Evolutionary conservation across 2,888 invertebrate genomes (phyloP).

Genomic region (Scrobipalpa costella): DNA sequence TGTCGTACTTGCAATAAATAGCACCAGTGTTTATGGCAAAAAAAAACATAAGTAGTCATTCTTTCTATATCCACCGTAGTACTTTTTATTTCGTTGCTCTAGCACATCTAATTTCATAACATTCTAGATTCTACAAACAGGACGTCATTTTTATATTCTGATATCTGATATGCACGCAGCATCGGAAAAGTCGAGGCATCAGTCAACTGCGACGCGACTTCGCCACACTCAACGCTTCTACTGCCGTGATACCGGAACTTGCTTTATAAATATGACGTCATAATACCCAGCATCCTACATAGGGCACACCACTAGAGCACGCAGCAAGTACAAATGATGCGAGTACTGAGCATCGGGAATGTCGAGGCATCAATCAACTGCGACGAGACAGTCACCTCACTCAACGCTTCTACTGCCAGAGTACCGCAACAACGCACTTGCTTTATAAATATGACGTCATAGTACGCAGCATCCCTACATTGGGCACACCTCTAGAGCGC

Average conservation of each 20-base stretch:
- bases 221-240: slow-evolving; percentile 47
- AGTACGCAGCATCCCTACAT: slow-evolving; percentile 28
- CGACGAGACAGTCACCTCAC: slow-evolving; percentile 49
- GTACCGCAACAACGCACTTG: neutral
- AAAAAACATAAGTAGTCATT: too few species aligned
- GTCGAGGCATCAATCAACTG: slow-evolving; percentile 58
- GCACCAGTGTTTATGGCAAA: too few species aligned
- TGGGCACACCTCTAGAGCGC: slow-evolving; percentile 49
- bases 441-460: neutral
- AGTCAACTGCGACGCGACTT: slow-evolving; percentile 58
- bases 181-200: slow-evolving; percentile 50
- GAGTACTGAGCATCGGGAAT: slow-evolving; percentile 43
- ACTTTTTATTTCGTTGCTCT: too few species aligned
- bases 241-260: neutral
- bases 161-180: neutral
- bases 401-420: slow-evolving; percentile 41
- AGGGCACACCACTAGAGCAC: slow-evolving; percentile 49
- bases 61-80: too few species aligned
- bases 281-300: slow-evolving; percentile 28
- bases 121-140: too few species aligned
- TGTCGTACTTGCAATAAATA: too few species aligned
- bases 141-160: neutral
- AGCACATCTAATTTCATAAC: too few species aligned
- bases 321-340: slow-evolving; percentile 53
- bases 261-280: neutral